Base-by-base conservation (phyloP, 2,113 vertebrate species). In the Megaleporinus macrocephalus region DNA sequence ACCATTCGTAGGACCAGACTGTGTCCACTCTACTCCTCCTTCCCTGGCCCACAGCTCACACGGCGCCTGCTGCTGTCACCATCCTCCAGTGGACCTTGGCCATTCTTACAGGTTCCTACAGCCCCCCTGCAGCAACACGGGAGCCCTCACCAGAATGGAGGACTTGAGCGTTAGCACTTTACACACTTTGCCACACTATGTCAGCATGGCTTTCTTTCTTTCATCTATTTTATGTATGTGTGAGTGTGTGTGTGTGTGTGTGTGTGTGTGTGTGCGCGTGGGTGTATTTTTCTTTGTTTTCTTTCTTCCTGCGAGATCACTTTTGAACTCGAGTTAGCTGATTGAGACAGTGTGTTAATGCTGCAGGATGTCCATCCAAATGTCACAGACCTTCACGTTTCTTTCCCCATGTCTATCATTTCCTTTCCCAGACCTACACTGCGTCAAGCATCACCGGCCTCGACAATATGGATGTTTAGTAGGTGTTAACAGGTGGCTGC, bases 91-190 rank as follows among this genome's bases (percentile, higher is more conserved):
- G 49, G 51, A 30, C 75, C 69, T 55, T 29, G 68, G 73, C 61
- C 68, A 73, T 76, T 68, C 24, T 61, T 29, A 29, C 59, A 94
- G 88, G 91, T 89, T 90, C 89, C 91, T 84, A 44, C 41, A 90
- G 89, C 90, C 93, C 92, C 94, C 92, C 94, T 57, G 53, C 81
- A 76, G 69, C 71, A 53, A 66, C 80, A 44, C 33, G 33, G 78
- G 81, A 76, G 78, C 73, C 12, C 26, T 53, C 69, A 71, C 55
- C 59, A 18, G 49, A 72, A 63, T 18, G 92, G 92, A 87, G 70
- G 78, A 90, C 89, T 92, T 66, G 73, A 94, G 92, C 92, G 90
- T 90, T 92, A 93, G 93, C 94, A 95, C 92, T 94, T 93, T 93
- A 92, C 92, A 87, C 90, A 94, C 65, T 90, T 79, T 55, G 44